phyloP scores from a whole-genome alignment of 2,113 vertebrate genomes.

The Pedionomus torquatus region DNA sequence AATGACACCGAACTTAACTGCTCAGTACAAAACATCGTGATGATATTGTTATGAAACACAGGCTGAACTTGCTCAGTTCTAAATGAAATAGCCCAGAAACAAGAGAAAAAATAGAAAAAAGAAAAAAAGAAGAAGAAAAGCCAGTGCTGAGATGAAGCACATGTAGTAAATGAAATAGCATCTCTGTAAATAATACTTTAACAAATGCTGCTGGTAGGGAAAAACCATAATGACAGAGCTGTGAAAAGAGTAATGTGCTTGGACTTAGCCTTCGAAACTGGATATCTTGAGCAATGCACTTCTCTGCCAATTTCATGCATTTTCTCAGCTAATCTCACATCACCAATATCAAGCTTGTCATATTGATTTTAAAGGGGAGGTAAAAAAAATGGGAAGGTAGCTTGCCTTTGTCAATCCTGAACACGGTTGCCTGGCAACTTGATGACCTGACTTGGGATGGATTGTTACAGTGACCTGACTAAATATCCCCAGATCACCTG shows the following conservation, averaged over 20 bases:
- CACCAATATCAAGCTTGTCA: conserved; percentile 82
- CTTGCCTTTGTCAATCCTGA: conserved; percentile 83
- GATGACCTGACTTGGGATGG: conserved; percentile 73
- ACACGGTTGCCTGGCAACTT: conserved; percentile 84
- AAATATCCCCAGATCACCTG: conserved; percentile 64
- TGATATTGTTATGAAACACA: neutral
- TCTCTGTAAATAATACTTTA: conserved; percentile 46
- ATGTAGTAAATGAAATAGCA: neutral
- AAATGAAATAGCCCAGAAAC: neutral
- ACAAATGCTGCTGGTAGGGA: neutral
- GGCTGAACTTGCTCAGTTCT: neutral
- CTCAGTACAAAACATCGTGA: neutral
- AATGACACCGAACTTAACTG: neutral
- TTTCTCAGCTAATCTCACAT: conserved; percentile 83
- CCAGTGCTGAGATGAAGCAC: neutral
- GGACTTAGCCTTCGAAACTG: neutral
- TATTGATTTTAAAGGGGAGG: conserved; percentile 82
- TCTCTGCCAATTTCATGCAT: conserved; percentile 73
- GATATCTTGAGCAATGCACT: conserved; percentile 66
- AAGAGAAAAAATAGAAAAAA: neutral
- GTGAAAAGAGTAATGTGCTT: neutral
- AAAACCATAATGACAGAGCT: conserved; percentile 27
- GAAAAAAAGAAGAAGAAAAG: neutral
- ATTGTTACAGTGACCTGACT: conserved; percentile 61
- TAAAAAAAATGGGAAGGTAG: conserved; percentile 74